Evolutionary conservation across 2,888 invertebrate species (phyloP), one percentile per base, ranked within the genome.

Genomic region (Dyspetes luteomarginatus): DNA sequence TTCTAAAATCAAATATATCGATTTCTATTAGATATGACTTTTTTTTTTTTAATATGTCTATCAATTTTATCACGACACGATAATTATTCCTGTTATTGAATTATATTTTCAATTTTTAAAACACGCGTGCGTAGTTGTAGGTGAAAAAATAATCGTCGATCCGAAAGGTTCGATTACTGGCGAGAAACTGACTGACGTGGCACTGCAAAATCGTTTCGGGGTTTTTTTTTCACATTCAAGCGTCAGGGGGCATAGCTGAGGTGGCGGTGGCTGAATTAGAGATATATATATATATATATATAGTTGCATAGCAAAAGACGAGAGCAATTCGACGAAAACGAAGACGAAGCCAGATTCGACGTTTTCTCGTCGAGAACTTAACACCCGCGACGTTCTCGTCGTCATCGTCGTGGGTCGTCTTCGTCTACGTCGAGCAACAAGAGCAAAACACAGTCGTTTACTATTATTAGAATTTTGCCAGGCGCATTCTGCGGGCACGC

Each of bases 181-280:
- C 36, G 55, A 73, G 60, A 69, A 74, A 83, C 82, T 83, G 81
- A 83, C 69, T 48, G 74, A 76, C 68, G 77, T 72, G 71, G 60
- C 67, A 67, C 74, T 71, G 55, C 75, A 26, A 24, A 52, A 45
- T 22, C 52, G 60, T 60, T 72, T 62, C 45, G 75, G 22, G 26
- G 48, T 36, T 76, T 56, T 65, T 30, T 48, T 58, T 65, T 74
- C 17, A 15, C 58, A 22, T 67, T 28, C 15, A 55, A 74, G 55
- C 55, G 64, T 56, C 55, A 55, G 73, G 30, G 73, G 73, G 56
- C 72, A 50, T 24, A 62, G 41, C 62, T 55, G 26, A 58, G 50
- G 65, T 41, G 26, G 36, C 43, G 68, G 52, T 45, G 26, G 48
- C 4, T n/a, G 24, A 62, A 24, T 45, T 4, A 45, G 26, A 36